phyloP scores from a whole-genome alignment of 2,113 vertebrate genomes.

The Callipepla squamata region DNA sequence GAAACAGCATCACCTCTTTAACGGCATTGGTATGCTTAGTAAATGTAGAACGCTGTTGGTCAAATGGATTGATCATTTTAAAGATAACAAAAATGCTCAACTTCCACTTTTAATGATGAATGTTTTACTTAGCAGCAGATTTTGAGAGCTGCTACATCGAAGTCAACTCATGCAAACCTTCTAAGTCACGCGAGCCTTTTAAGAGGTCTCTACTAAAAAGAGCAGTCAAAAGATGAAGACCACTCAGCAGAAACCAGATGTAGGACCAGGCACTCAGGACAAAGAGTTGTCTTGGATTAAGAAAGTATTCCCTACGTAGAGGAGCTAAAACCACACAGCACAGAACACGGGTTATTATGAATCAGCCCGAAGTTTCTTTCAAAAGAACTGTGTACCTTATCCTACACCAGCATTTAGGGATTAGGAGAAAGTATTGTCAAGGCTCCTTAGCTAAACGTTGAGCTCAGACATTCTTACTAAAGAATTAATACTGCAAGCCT shows the following conservation, averaged over 20 bases:
- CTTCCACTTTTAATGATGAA: not conserved
- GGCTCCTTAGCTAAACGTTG: not conserved
- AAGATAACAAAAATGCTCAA: not conserved
- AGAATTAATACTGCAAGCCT: conserved; percentile 15
- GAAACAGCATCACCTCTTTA: not conserved
- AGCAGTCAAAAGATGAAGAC: not conserved
- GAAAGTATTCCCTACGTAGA: not conserved
- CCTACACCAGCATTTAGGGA: not conserved
- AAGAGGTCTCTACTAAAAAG: not conserved
- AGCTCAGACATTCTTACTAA: not conserved
- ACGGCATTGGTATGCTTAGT: not conserved
- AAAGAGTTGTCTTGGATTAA: not conserved
- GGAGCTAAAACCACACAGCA: not conserved
- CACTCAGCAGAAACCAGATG: not conserved
- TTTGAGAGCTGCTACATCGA: not conserved
- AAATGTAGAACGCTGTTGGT: not conserved
- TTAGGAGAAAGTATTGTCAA: conserved; percentile 12
- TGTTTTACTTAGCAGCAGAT: not conserved
- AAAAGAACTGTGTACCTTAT: not conserved
- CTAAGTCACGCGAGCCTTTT: not conserved
- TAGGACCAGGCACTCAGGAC: not conserved
- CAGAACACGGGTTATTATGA: not conserved
- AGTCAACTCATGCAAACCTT: not conserved
- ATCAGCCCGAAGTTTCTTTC: conserved; percentile 16
- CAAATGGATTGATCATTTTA: not conserved